phyloP scores from a whole-genome alignment of 2,113 vertebrate genomes.

The Fulica atra region DNA sequence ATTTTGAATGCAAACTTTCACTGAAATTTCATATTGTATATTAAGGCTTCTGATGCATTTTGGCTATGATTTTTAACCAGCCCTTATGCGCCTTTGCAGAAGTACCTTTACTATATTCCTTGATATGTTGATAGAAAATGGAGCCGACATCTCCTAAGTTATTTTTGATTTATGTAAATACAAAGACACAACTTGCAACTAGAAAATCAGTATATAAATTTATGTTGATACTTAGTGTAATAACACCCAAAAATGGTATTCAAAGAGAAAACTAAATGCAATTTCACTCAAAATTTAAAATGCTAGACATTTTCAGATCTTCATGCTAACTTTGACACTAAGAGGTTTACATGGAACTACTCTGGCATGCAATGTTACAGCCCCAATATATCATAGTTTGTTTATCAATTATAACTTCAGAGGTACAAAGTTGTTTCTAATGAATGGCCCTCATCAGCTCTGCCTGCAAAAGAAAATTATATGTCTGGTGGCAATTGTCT shows the following conservation, averaged over 20 bases:
- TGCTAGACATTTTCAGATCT: background rate
- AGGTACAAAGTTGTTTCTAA: background rate
- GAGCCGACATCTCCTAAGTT: background rate
- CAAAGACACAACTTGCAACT: background rate
- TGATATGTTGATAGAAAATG: background rate
- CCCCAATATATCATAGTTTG: background rate
- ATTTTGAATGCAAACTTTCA: background rate
- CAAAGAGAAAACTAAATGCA: background rate
- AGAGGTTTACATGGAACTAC: background rate
- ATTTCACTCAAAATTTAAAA: background rate
- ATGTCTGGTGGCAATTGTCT: background rate
- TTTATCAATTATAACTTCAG: background rate
- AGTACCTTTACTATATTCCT: background rate
- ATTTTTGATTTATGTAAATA: background rate
- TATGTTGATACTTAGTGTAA: background rate
- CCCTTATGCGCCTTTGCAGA: background rate
- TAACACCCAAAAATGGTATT: background rate
- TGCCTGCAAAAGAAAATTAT: background rate
- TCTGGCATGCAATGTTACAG: background rate
- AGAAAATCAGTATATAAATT: background rate
- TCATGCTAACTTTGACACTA: background rate
- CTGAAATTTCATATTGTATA: background rate
- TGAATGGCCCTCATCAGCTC: background rate
- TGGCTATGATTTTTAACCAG: background rate
- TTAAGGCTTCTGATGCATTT: background rate